Evolutionary conservation across 2,888 invertebrate genomes (phyloP).

Genomic region (Caenorhabditis angaria): DNA sequence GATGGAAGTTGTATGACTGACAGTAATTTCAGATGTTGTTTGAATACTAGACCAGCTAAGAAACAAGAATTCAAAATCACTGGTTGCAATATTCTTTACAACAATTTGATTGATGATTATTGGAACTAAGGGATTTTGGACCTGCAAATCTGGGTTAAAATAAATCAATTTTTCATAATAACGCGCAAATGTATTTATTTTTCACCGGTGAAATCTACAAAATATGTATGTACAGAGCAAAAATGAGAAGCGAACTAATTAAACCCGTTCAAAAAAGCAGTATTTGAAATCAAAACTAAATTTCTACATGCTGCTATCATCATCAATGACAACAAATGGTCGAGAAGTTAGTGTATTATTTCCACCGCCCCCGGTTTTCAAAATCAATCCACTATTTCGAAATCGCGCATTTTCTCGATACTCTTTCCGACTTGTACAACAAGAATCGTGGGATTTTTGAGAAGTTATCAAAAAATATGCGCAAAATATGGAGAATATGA

Average conservation of each 20-base stretch:
- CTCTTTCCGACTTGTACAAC: conserved; percentile 44
- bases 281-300: not conserved
- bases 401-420: conserved; percentile 41
- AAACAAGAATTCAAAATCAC: too few relatives aligned
- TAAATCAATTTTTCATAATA: too few relatives aligned
- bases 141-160: too few relatives aligned
- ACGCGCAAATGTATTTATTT: not conserved
- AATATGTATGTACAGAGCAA: not conserved
- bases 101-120: too few relatives aligned
- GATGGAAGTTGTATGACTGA: too few relatives aligned
- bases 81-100: too few relatives aligned
- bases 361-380: conserved; percentile 24
- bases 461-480: conserved; percentile 54
- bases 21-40: too few relatives aligned
- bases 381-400: conserved; percentile 27
- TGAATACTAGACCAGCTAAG: too few relatives aligned
- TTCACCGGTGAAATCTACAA: not conserved
- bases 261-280: not conserved
- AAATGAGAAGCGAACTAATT: not conserved
- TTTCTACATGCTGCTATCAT: conserved; percentile 45
- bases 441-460: conserved; percentile 41
- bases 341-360: conserved; percentile 26
- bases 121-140: too few relatives aligned
- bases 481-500: conserved; percentile 52
- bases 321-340: conserved; percentile 51